Evolutionary conservation across 2,797 vertebrate genomes (phyloP), one percentile per base, ranked within the genome.

Genomic region (Sternarchorhynchus goeldii): DNA sequence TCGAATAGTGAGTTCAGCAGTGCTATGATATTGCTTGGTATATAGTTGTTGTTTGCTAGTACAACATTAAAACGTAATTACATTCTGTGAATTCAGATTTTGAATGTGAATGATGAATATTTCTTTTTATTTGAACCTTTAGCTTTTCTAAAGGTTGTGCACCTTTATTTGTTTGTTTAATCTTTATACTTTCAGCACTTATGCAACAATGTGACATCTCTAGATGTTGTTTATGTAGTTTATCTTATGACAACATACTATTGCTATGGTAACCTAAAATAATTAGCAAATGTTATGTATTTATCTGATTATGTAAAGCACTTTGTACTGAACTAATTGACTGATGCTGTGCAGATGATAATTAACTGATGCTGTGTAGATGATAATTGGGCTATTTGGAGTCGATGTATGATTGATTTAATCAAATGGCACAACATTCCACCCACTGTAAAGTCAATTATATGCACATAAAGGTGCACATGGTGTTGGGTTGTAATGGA

Each of bases 381-480:
- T 76, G 78, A 81, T 73, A 80, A 75, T 78, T 77, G 80, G 81
- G 82, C 77, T 83, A 62, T 80, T 77, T 83, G 76, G 25, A 83
- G 63, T 80, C 31, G 78, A 75, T 81, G 67, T 75, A 66, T 79
- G 62, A 81, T 80, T 85, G 68, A 83, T 75, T 77, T 80, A 36
- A 73, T 85, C 75, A 80, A 79, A 81, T 80, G 67, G 82, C 82
- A 83, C 79, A 83, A 85, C 84, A 85, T 85, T 85, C 84, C 84
- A 85, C 79, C 79, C 81, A 85, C 78, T 77, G 66, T 85, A 73
- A 74, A 78, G 77, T 82, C 80, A 80, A 65, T 78, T 80, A 82
- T 67, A 62, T 78, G 79, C 76, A 79, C 79, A 81, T 72, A 70
- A 74, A 75, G 60, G 60, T 75, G 75, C 73, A 81, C 68, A 72